Evolutionary conservation across 1,140 invertebrate species (phyloP), one percentile per base, ranked within the genome.

Genomic region (Trachelipus rathkii): DNA sequence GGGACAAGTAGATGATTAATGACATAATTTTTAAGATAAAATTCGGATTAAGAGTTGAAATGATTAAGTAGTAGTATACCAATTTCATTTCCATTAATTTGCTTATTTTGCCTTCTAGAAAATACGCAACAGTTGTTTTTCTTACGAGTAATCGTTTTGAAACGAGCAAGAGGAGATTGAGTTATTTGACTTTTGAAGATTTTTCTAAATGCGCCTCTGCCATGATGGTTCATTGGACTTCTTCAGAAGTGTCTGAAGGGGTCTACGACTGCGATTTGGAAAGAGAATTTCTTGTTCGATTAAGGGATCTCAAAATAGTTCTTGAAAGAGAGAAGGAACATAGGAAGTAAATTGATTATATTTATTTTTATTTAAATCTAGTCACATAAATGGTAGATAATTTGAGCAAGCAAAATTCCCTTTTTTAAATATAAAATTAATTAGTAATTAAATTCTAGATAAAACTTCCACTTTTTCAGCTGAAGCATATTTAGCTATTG

Each of bases 121-220:
- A 33, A 6, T 33, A 6, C n/a, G n/a, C 33, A 33, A 33, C 33
- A 33, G 33, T 33, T 33, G 0, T 98, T 97, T n/a, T n/a, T 83
- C 90, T 98, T 79, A 91, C 92, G 0, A 95, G 92, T 83, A 91
- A 97, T 84, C 88, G 95, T 77, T 97, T 98, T 85, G 96, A 98
- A 86, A 95, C 94, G n/a, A 90, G 90, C 4, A 98, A 98, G 87
- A 89, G 93, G n/a, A n/a, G 78, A 84, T 85, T 98, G 0, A 91
- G 92, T 74, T 94, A 95, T 84, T 85, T 98, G 69, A 92, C 90
- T 10, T 97, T 97, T 86, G 88, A 90, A 66, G 94, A 96, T 83
- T 92, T 97, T 83, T 91, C 91, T 80, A 89, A 92, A 77, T 97
- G 95, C 85, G 93, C 95, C 2, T 91, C 93, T 83, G 88, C 89